Evolutionary conservation across 2,888 invertebrate genomes (phyloP).

Genomic region (Arrhopalites spinosus): DNA sequence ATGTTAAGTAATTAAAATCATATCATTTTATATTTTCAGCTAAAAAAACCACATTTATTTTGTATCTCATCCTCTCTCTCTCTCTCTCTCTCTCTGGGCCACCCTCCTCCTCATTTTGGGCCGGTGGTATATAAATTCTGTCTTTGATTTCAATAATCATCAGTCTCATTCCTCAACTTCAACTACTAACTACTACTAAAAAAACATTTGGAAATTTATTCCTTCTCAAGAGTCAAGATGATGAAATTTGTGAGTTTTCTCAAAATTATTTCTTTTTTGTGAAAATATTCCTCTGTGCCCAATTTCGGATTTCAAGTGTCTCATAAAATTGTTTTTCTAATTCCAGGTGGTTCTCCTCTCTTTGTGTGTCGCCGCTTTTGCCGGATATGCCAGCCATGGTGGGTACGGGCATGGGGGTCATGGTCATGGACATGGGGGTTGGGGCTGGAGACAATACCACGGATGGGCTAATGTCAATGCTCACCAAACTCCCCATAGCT

Average conservation of each 20-base stretch:
- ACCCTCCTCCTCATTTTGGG: neutral
- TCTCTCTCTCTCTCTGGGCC: neutral
- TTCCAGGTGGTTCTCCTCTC: slow-evolving; percentile 39
- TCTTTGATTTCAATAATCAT: neutral
- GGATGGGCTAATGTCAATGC: slow-evolving; percentile 46
- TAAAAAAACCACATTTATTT: neutral
- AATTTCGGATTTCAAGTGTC: neutral
- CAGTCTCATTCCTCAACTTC: slow-evolving; percentile 7
- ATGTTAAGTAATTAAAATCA: slow-evolving; percentile 8
- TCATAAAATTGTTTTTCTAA: neutral
- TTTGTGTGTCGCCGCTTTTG: slow-evolving; percentile 36
- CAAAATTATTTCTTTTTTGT: neutral
- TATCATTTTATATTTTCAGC: neutral
- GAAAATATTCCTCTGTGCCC: neutral
- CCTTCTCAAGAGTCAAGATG: slow-evolving; percentile 20
- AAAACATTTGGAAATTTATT: neutral
- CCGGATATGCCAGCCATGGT: slow-evolving; percentile 29
- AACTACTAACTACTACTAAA: neutral
- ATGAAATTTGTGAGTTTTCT: slow-evolving; percentile 42
- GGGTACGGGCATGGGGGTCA: slow-evolving; percentile 35
- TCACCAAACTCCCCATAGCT: slow-evolving; percentile 47
- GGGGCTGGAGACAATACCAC: slow-evolving; percentile 39
- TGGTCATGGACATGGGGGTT: neutral
- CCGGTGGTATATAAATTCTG: slow-evolving; percentile 4
- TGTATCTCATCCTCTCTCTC: neutral